phyloP scores from a whole-genome alignment of 2,797 vertebrate genomes.

The Buceros bicornis region DNA sequence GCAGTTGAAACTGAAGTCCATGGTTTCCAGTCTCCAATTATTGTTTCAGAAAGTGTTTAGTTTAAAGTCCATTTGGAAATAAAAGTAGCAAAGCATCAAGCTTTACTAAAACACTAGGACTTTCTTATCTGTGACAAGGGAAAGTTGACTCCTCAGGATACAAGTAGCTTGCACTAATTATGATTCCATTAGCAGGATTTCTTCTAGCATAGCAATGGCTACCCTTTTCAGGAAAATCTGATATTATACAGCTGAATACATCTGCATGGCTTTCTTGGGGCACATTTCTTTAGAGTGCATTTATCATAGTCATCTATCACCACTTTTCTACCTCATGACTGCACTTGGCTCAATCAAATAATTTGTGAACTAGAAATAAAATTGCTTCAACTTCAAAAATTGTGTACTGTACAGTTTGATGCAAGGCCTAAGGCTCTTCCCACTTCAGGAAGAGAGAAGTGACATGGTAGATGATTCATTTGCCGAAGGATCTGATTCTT shows the following conservation, averaged over 20 bases:
- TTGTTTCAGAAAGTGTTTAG: background rate
- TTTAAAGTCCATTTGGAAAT: background rate
- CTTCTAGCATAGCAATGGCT: background rate
- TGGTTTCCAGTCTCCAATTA: background rate
- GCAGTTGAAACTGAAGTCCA: background rate
- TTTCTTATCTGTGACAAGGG: background rate
- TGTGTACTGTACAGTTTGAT: background rate
- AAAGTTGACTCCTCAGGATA: background rate
- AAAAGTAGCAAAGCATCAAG: background rate
- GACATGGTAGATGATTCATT: background rate
- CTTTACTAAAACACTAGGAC: background rate
- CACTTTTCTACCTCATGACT: conserved; percentile 50
- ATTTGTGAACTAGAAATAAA: conserved; percentile 49
- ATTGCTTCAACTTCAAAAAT: conserved; percentile 19
- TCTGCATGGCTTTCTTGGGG: conserved; percentile 43
- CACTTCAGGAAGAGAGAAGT: background rate
- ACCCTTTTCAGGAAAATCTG: background rate
- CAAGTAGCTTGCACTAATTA: background rate
- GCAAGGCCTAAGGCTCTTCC: background rate
- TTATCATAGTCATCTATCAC: conserved; percentile 37
- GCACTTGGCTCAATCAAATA: conserved; percentile 28
- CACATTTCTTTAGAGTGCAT: conserved; percentile 41
- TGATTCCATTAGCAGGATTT: background rate
- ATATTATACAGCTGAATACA: conserved; percentile 26
- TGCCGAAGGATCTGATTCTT: background rate